phyloP scores from a whole-genome alignment of 2,113 vertebrate species.

The Struthio camelus region DNA sequence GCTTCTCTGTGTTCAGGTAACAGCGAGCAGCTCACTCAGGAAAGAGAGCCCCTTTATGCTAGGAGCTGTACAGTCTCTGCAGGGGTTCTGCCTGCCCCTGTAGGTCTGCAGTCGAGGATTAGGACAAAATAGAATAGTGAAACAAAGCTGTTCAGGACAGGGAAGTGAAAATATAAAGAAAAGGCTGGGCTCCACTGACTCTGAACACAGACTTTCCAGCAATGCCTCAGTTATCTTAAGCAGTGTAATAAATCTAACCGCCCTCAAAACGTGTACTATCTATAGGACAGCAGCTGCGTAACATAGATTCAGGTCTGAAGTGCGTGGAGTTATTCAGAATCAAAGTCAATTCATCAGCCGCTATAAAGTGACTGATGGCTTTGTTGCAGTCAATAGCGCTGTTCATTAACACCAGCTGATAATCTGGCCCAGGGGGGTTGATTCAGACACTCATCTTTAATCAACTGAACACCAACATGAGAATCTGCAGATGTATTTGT shows the following conservation, averaged over 20 bases:
- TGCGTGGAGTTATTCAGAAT: not conserved
- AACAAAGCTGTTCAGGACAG: not conserved
- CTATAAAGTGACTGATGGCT: not conserved
- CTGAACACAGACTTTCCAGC: not conserved
- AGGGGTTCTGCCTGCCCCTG: not conserved
- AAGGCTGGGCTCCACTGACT: not conserved
- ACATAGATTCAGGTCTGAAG: not conserved
- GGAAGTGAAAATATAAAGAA: not conserved
- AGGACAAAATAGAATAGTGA: not conserved
- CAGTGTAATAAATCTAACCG: not conserved
- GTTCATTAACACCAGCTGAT: conserved; percentile 26
- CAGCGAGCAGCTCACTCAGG: not conserved
- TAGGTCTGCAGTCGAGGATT: not conserved
- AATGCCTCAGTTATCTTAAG: not conserved
- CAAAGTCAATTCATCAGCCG: not conserved
- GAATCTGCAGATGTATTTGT: not conserved
- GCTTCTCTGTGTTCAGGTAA: not conserved
- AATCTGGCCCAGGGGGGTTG: conserved; percentile 3
- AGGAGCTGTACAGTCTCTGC: not conserved
- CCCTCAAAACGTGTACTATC: rapidly evolving
- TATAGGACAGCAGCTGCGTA: not conserved
- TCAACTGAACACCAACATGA: not conserved
- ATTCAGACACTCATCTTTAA: not conserved
- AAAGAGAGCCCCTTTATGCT: not conserved
- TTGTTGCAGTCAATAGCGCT: not conserved